phyloP scores from a whole-genome alignment of 2,113 vertebrate genomes.

The Rattus rattus region DNA sequence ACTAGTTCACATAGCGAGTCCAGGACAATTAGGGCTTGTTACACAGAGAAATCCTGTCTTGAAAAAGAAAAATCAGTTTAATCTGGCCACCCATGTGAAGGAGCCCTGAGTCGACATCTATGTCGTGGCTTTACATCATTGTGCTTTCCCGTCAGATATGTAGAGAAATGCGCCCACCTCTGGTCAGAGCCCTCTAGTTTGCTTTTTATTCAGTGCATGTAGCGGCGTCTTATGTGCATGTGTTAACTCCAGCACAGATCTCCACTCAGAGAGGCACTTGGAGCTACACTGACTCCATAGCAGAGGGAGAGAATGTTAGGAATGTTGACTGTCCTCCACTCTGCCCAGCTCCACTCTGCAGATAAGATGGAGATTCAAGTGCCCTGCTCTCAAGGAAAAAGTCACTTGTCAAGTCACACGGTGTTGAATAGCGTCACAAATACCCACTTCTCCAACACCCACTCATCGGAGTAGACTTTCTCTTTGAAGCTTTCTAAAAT shows the following conservation, averaged over 20 bases:
- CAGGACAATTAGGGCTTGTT: no score
- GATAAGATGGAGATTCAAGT: constrained; percentile 60
- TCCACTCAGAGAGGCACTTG: background rate
- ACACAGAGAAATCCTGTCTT: no score
- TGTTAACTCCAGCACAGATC: background rate
- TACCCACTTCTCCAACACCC: background rate
- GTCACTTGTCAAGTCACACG: background rate
- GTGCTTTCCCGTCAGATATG: background rate
- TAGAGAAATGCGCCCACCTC: background rate
- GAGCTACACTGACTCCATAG: background rate
- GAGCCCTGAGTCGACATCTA: background rate
- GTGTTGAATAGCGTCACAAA: background rate
- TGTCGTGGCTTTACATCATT: background rate
- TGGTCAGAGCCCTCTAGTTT: background rate
- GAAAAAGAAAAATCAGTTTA: background rate
- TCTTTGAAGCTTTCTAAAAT: background rate
- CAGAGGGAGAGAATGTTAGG: constrained; percentile 81
- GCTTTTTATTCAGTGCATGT: background rate
- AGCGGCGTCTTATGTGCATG: background rate
- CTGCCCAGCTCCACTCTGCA: constrained; percentile 61
- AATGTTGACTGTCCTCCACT: constrained; percentile 78
- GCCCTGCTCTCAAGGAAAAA: background rate
- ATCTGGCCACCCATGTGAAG: background rate
- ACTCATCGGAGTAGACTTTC: background rate
- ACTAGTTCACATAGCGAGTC: no score